phyloP scores from a whole-genome alignment of 2,888 invertebrate genomes.

The Pycnomerus fuliginosus region DNA sequence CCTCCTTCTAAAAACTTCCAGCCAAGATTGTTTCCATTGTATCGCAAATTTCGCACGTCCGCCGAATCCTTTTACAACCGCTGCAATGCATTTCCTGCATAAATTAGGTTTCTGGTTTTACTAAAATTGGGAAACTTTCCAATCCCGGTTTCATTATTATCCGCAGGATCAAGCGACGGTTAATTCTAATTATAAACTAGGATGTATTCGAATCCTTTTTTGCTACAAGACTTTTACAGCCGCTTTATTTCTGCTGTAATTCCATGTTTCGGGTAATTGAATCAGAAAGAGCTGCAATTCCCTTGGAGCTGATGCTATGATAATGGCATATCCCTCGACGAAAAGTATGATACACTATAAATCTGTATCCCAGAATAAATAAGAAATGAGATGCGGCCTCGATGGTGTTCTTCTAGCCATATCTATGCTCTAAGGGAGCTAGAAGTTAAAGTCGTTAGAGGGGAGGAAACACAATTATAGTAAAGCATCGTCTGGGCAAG shows the following conservation, averaged over 20 bases:
- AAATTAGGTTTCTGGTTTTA: neutral
- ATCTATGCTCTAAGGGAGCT: conserved; percentile 44
- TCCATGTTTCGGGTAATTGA: no score
- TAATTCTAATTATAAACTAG: no score
- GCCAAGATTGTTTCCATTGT: neutral
- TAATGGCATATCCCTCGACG: conserved; percentile 9
- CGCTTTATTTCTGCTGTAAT: no score
- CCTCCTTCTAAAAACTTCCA: conserved; percentile 9
- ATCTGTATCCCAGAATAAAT: conserved; percentile 39
- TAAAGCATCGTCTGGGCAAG: conserved; percentile 46
- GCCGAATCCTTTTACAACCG: no score
- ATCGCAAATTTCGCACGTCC: no score
- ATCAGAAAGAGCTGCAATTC: no score
- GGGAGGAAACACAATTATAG: conserved; percentile 49
- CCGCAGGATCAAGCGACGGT: neutral
- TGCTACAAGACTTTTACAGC: no score
- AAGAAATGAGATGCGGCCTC: conserved; percentile 46
- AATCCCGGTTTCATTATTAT: neutral
- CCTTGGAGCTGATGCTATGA: conserved; percentile 4
- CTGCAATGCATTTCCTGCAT: no score
- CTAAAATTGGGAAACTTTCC: neutral
- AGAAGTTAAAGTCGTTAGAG: conserved; percentile 45
- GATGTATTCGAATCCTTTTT: no score
- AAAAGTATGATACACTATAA: conserved; percentile 3
- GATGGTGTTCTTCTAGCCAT: conserved; percentile 47